Evolutionary conservation across 2,888 invertebrate species (phyloP).

Genomic region (Lasioglossum leucozonium): DNA sequence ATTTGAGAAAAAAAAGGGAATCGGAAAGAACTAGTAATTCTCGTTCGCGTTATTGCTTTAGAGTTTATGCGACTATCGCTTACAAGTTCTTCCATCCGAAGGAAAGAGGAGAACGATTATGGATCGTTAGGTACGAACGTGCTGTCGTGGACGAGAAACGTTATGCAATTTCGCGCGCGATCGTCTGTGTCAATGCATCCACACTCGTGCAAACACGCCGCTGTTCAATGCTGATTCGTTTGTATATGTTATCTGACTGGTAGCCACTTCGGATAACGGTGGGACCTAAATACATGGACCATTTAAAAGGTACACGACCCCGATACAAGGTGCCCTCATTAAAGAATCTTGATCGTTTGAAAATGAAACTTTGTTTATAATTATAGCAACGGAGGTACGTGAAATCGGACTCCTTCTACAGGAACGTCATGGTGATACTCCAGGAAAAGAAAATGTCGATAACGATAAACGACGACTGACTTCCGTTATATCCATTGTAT

Average conservation of each 20-base stretch:
- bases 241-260: slow-evolving; percentile 65
- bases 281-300: slow-evolving; percentile 42
- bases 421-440: slow-evolving; percentile 2
- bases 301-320: background rate
- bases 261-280: slow-evolving; percentile 66
- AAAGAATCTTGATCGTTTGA: too few species aligned
- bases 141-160: slow-evolving; percentile 53
- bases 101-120: slow-evolving; percentile 57
- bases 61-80: slow-evolving; percentile 15
- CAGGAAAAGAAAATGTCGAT: slow-evolving; percentile 17
- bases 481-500: slow-evolving; percentile 28
- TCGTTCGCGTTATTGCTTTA: slow-evolving; percentile 25
- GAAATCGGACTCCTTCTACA: background rate
- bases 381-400: slow-evolving; percentile 10
- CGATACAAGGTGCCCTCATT: background rate
- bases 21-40: background rate
- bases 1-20: background rate
- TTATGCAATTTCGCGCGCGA: slow-evolving; percentile 60
- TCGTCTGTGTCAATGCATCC: slow-evolving; percentile 47
- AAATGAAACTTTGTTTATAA: background rate
- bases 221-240: slow-evolving; percentile 29
- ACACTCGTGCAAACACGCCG: slow-evolving; percentile 27
- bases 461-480: slow-evolving; percentile 28
- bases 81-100: slow-evolving; percentile 26
- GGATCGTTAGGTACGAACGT: slow-evolving; percentile 63